Evolutionary conservation across 2,888 invertebrate genomes (phyloP).

Genomic region (Autographa gamma): DNA sequence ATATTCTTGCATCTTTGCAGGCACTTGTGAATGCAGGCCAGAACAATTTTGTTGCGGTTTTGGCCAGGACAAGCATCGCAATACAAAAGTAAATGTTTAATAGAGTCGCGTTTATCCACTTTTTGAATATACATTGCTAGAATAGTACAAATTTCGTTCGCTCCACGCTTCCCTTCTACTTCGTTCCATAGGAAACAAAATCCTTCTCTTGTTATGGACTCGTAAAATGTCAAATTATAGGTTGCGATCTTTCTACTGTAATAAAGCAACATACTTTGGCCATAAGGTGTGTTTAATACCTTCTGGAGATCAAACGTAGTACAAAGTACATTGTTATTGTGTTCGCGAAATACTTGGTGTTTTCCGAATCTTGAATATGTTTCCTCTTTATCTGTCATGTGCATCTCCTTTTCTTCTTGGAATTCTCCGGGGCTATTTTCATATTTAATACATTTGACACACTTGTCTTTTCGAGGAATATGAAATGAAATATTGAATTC

Average conservation of each 20-base stretch:
- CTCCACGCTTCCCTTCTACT: slow-evolving; percentile 10
- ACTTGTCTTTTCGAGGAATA: slow-evolving; percentile 54
- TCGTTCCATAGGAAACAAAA: slow-evolving; percentile 18
- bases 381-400: slow-evolving; percentile 12
- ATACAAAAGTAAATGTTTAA: slow-evolving; percentile 13
- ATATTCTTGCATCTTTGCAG: slow-evolving; percentile 49
- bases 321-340: slow-evolving; percentile 12
- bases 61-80: slow-evolving; percentile 37
- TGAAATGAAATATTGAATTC: slow-evolving; percentile 53
- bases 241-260: slow-evolving; percentile 30
- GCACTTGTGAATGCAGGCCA: slow-evolving; percentile 49
- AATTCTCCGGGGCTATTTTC: slow-evolving; percentile 11
- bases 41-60: slow-evolving; percentile 58
- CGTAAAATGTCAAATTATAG: slow-evolving; percentile 19
- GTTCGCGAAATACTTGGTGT: slow-evolving; percentile 10
- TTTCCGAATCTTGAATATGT: slow-evolving; percentile 8
- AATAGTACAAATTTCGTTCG: slow-evolving; percentile 12
- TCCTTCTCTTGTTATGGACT: slow-evolving; percentile 23
- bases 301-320: slow-evolving; percentile 26
- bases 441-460: slow-evolving; percentile 38
- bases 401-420: slow-evolving; percentile 10
- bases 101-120: slow-evolving; percentile 11
- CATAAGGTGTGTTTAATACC: slow-evolving; percentile 16
- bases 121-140: slow-evolving; percentile 16
- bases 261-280: slow-evolving; percentile 27